Evolutionary conservation across 2,888 invertebrate species (phyloP), one percentile per base, ranked within the genome.

Genomic region (Biston stratarius): DNA sequence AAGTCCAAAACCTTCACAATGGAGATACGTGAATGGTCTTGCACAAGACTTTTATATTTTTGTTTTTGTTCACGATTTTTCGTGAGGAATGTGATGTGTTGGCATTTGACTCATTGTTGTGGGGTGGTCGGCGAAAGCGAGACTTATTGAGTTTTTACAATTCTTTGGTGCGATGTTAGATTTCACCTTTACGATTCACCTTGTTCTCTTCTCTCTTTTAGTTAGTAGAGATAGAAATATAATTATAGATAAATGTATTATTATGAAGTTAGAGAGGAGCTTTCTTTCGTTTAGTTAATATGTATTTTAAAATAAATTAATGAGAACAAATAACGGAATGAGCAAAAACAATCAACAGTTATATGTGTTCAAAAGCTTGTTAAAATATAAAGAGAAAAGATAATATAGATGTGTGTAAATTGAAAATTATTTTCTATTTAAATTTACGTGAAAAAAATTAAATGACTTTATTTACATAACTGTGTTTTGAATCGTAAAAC

Each of bases 41-140:
- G 91, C 91, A 89, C 91, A 92, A 92, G 84, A 78, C 73, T 75
- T 75, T 61, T 82, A 79, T 86, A 85, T 63, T 85, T 63, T 83
- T 84, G 84, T 86, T 88, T 86, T 88, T 90, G 86, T 90, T 80
- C 86, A 87, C 88, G 87, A 87, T 82, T 85, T 84, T 87, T 87
- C 86, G 85, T 90, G 86, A 83, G 85, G 82, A 85, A 80, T 81
- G 79, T 82, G 80, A 83, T 82, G 79, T 79, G 82, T 83, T 83
- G 83, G 83, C 81, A 82, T 86, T 84, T 84, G 69, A 73, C 76
- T 73, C 76, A 82, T 86, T 89, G 86, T 87, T 79, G 72, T 64
- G 75, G 76, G 91, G 91, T 91, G 92, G 91, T 84, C 88, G 83
- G 91, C 84, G 91, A 92, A 92, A 92, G 90, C 86, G 84, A 81